A percentile compares a stretch with the other conserved stretches of the same genome.
phyloP scores from a whole-genome alignment of 2,113 vertebrate genomes.

The Triplophysa tibetana region DNA sequence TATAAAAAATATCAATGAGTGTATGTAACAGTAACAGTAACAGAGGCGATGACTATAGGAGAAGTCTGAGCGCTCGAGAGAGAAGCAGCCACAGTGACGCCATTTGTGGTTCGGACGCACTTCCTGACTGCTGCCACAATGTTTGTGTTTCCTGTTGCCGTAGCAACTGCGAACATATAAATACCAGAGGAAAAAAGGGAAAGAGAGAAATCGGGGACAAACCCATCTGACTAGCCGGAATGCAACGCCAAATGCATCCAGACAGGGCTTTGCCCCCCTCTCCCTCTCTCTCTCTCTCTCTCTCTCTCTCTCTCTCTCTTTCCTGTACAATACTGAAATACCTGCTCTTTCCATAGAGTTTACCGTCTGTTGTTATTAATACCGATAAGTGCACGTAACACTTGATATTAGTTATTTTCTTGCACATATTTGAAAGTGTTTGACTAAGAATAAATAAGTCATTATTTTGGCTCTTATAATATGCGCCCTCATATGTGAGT shows the following conservation, averaged over 20 bases:
- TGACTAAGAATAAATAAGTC: not conserved
- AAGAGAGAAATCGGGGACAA: constrained; percentile 46
- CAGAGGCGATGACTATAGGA: constrained; percentile 57
- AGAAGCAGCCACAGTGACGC: constrained; percentile 77
- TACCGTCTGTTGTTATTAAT: not conserved
- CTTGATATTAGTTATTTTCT: not conserved
- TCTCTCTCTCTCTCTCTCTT: not conserved
- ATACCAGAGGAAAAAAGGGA: constrained; percentile 66
- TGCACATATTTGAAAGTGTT: not conserved
- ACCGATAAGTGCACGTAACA: not conserved
- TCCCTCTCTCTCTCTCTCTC: too few relatives aligned
- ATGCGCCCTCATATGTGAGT: too few relatives aligned
- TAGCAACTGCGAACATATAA: constrained; percentile 76
- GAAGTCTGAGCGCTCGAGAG: constrained; percentile 55
- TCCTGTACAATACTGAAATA: constrained; percentile 21
- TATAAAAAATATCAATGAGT: constrained; percentile 70
- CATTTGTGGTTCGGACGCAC: constrained; percentile 80
- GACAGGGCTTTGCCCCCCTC: constrained; percentile 30
- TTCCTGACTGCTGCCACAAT: constrained; percentile 80
- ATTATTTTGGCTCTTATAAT: too few relatives aligned
- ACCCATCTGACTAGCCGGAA: constrained; percentile 38
- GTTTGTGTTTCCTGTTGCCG: constrained; percentile 80
- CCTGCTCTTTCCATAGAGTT: not conserved
- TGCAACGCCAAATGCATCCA: constrained; percentile 36
- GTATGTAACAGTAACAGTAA: constrained; percentile 66